Conservation (phyloP, 2,888 invertebrate species). For the Cloeon dipterum region DNA sequence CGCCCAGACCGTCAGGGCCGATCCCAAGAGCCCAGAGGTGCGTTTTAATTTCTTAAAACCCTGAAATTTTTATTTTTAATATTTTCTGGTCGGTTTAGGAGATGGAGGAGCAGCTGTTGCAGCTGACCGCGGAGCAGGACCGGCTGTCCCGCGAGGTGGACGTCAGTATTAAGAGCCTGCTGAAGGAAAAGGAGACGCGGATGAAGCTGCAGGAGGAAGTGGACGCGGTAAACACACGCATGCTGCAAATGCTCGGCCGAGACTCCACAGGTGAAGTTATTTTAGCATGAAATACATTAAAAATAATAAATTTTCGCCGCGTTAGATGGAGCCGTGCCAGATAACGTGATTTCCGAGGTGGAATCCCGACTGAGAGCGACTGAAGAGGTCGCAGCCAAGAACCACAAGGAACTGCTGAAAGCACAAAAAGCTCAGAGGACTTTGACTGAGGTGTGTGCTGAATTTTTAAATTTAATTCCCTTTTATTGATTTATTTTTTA, state of each 20-base stretch:
- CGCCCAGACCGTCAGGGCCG: neutral
- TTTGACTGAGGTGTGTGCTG: conserved; percentile 39
- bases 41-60: too few relatives aligned
- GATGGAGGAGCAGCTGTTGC: conserved; percentile 31
- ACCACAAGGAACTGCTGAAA: conserved; percentile 51
- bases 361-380: conserved; percentile 54
- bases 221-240: conserved; percentile 45
- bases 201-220: conserved; percentile 39
- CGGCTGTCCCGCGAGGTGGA: neutral
- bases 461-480: neutral
- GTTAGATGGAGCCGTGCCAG: too few relatives aligned
- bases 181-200: conserved; percentile 3
- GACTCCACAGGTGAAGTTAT: conserved; percentile 20
- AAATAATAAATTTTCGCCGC: too few relatives aligned
- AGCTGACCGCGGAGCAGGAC: conserved; percentile 32
- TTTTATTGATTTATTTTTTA: conserved; percentile 3
- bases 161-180: neutral
- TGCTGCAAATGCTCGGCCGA: conserved; percentile 32
- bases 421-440: conserved; percentile 43
- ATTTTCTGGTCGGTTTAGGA: conserved; percentile 17
- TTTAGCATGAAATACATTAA: too few relatives aligned
- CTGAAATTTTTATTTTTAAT: too few relatives aligned
- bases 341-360: too few relatives aligned
- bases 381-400: conserved; percentile 45
- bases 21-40: neutral